A percentile compares a stretch with the other conserved stretches of the same genome.
phyloP scores from a whole-genome alignment of 2,797 vertebrate genomes.

The Onychomys torridus region DNA sequence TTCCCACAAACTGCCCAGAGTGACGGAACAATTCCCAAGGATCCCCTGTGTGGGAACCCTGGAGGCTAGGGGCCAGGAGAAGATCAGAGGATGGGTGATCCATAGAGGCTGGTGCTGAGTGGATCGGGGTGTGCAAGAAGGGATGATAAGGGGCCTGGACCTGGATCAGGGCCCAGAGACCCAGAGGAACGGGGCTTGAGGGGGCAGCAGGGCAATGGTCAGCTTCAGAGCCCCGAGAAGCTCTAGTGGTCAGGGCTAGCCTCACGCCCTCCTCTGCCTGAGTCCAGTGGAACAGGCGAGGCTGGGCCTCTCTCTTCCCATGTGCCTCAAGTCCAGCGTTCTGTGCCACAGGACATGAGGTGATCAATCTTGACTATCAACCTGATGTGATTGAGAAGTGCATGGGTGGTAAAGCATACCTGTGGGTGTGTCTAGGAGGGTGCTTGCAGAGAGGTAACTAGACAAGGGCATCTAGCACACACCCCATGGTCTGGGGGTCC shows the following conservation, averaged over 20 bases:
- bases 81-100: too few relatives aligned
- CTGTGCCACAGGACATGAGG: background rate
- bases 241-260: background rate
- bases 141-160: background rate
- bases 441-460: background rate
- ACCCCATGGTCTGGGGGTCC: too few relatives aligned
- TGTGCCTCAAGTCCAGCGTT: background rate
- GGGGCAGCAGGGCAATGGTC: background rate
- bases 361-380: background rate
- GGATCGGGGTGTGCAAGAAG: background rate
- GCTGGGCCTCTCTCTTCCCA: background rate
- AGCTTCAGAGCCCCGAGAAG: background rate
- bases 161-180: background rate
- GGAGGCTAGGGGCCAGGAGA: background rate
- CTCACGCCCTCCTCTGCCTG: background rate
- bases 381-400: background rate
- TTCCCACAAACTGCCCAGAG: background rate
- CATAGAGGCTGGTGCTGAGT: background rate
- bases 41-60: background rate
- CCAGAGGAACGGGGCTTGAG: background rate
- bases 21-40: background rate
- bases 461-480: background rate
- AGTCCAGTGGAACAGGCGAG: background rate
- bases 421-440: background rate
- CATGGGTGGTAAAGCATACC: background rate